Evolutionary conservation across 2,113 vertebrate species (phyloP).

Genomic region (Amphilophus citrinellus): DNA sequence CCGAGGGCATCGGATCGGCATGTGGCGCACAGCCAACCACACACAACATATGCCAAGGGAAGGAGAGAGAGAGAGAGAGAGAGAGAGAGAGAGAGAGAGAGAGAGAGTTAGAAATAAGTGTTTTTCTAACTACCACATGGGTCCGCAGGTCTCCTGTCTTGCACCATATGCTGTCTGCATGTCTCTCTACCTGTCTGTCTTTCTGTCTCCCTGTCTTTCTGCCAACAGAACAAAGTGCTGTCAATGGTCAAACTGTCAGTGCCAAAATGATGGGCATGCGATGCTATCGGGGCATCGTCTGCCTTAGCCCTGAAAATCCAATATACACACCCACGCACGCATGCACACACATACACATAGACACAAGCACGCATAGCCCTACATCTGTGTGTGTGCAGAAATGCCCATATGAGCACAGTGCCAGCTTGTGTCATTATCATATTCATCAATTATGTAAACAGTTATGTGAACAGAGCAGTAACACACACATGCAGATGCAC

Average conservation of each 20-base stretch:
- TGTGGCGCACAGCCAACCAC: slow-evolving; percentile 82
- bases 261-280: slow-evolving; percentile 47
- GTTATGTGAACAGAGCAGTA: slow-evolving; percentile 77
- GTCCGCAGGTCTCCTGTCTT: slow-evolving; percentile 73
- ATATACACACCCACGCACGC: slow-evolving; percentile 2
- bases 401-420: slow-evolving; percentile 63
- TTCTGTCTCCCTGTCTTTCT: slow-evolving; percentile 45
- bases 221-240: slow-evolving; percentile 65
- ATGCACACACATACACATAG: slow-evolving; percentile 20
- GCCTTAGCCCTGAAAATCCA: slow-evolving; percentile 26
- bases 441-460: slow-evolving; percentile 87
- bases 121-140: slow-evolving; percentile 72
- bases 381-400: slow-evolving; percentile 49
- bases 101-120: slow-evolving; percentile 32
- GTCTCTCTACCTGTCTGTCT: slow-evolving; percentile 62
- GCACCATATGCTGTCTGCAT: slow-evolving; percentile 72
- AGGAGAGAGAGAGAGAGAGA: slow-evolving; percentile 22
- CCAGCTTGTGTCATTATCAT: slow-evolving; percentile 85
- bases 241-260: slow-evolving; percentile 72
- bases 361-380: slow-evolving; percentile 7
- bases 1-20: slow-evolving; percentile 78
- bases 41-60: slow-evolving; percentile 78
- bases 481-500: slow-evolving; percentile 35
- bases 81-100: slow-evolving; percentile 21
- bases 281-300: slow-evolving; percentile 40